A percentile compares a stretch with the other conserved stretches of the same genome.
Conservation (phyloP, 2,797 vertebrate species). For the Champsocephalus gunnari region DNA sequence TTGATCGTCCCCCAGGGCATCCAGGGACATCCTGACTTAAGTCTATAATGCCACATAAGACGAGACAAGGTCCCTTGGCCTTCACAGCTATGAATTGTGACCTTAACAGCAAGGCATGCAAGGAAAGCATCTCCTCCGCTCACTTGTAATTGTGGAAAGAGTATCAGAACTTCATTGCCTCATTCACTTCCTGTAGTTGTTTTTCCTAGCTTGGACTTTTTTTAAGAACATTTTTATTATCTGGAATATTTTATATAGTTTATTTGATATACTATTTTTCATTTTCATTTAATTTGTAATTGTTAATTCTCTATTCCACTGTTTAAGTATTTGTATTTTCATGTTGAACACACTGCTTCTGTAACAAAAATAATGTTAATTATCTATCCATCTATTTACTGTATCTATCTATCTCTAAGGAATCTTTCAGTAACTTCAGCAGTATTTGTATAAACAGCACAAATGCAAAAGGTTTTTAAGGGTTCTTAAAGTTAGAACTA, state of each 20-base stretch:
- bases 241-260: too few relatives aligned
- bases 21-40: conserved; percentile 56
- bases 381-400: too few relatives aligned
- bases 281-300: too few relatives aligned
- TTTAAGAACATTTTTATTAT: too few relatives aligned
- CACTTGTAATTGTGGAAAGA: background rate
- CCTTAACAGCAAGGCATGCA: conserved; percentile 7
- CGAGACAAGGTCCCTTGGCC: conserved; percentile 42
- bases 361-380: too few relatives aligned
- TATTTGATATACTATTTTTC: too few relatives aligned
- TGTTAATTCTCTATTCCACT: too few relatives aligned
- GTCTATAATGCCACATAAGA: conserved; percentile 62
- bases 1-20: conserved; percentile 54
- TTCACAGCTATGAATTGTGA: conserved; percentile 40
- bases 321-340: too few relatives aligned
- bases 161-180: background rate
- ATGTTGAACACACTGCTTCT: too few relatives aligned
- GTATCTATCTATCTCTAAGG: background rate
- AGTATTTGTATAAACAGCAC: background rate
- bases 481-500: background rate
- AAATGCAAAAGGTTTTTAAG: background rate
- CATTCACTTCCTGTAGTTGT: too few relatives aligned
- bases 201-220: too few relatives aligned
- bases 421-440: background rate
- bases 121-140: background rate